phyloP scores from a whole-genome alignment of 2,113 vertebrate genomes.

The Catagonus wagneri region DNA sequence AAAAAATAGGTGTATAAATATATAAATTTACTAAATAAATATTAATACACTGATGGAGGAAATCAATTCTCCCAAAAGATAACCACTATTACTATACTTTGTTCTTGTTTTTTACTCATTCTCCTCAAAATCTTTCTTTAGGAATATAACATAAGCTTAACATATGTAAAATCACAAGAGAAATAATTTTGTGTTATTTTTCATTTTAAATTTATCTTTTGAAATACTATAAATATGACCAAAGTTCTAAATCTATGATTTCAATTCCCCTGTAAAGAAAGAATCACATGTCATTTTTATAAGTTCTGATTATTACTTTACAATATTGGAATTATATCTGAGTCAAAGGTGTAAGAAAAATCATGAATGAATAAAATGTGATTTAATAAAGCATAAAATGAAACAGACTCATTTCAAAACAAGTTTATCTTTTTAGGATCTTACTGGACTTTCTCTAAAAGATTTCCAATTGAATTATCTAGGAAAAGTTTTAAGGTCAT shows the following conservation, averaged over 20 bases:
- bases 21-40: slow-evolving; percentile 38
- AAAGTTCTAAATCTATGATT: slow-evolving; percentile 20
- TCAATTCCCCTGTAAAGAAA: neutral
- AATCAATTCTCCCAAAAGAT: neutral
- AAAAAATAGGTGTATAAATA: neutral
- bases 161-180: slow-evolving; percentile 6
- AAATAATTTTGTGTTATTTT: neutral
- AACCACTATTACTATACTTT: neutral
- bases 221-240: slow-evolving; percentile 29
- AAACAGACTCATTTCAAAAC: slow-evolving; percentile 29
- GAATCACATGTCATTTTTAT: neutral
- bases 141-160: neutral
- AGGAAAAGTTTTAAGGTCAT: slow-evolving; percentile 34
- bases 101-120: neutral
- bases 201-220: slow-evolving; percentile 29
- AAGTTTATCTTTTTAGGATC: neutral
- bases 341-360: neutral
- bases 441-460: slow-evolving; percentile 25
- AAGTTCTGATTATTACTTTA: slow-evolving; percentile 38
- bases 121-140: neutral
- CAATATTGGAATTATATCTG: neutral
- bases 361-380: slow-evolving; percentile 23
- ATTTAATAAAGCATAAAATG: slow-evolving; percentile 16
- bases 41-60: neutral
- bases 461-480: slow-evolving; percentile 27